phyloP scores from a whole-genome alignment of 2,888 invertebrate genomes.

The Dryococelus australis region DNA sequence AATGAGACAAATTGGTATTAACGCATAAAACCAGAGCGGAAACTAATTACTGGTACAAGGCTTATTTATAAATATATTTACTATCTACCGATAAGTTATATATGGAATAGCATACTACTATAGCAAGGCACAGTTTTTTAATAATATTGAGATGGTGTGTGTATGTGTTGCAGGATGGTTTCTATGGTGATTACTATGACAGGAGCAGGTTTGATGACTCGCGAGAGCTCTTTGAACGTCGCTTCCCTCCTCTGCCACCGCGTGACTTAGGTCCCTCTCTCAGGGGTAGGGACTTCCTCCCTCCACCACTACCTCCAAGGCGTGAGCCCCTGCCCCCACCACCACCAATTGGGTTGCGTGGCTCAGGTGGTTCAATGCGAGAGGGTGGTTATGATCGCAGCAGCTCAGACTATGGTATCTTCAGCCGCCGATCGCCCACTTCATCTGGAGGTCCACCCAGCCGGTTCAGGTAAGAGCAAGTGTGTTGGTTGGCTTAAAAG shows the following conservation, averaged over 20 bases:
- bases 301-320: slow-evolving; percentile 73
- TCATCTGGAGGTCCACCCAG: slow-evolving; percentile 38
- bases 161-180: slow-evolving; percentile 66
- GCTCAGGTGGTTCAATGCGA: slow-evolving; percentile 72
- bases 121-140: no score
- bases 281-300: slow-evolving; percentile 52
- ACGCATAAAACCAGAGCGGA: no score
- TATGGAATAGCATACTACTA: no score
- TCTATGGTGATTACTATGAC: slow-evolving; percentile 73
- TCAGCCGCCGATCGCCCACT: slow-evolving; percentile 82
- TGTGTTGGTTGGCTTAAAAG: background rate
- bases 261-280: slow-evolving; percentile 54
- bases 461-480: slow-evolving; percentile 41
- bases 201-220: slow-evolving; percentile 69
- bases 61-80: no score
- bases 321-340: slow-evolving; percentile 77
- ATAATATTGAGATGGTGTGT: no score
- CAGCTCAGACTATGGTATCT: slow-evolving; percentile 76
- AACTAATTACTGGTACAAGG: no score
- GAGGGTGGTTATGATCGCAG: slow-evolving; percentile 64
- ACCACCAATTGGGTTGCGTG: slow-evolving; percentile 71
- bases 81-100: no score
- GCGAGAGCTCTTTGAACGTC: slow-evolving; percentile 81
- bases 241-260: slow-evolving; percentile 73
- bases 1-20: no score